A percentile compares a stretch with the other conserved stretches of the same genome.
Conservation (phyloP, 2,888 invertebrate genomes). For the Rhingia campestris region DNA sequence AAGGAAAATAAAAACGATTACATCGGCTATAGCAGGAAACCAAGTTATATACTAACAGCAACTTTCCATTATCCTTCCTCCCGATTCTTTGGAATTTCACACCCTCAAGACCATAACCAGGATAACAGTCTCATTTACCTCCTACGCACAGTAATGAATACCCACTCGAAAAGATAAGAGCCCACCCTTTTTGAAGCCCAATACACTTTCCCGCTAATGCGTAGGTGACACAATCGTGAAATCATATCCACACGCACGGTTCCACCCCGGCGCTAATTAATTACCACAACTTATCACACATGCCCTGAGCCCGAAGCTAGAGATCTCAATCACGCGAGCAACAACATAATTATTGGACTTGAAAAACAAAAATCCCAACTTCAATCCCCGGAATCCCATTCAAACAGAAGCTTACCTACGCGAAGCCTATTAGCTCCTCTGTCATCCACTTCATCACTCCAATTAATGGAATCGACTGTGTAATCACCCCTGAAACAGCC, state of each 20-base stretch:
- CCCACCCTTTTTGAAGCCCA: too few species aligned
- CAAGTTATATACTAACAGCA: too few species aligned
- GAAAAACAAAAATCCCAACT: constrained; percentile 17
- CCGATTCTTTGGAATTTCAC: too few species aligned
- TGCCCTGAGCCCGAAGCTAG: constrained; percentile 15
- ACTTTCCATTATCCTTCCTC: too few species aligned
- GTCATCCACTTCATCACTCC: constrained; percentile 63
- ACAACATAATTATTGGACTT: constrained; percentile 61
- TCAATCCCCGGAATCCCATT: constrained; percentile 8
- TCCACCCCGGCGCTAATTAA: constrained; percentile 34
- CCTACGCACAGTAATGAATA: too few species aligned
- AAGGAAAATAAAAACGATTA: too few species aligned
- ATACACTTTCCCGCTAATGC: constrained; percentile 7
- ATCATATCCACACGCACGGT: constrained; percentile 21
- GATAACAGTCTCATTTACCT: too few species aligned
- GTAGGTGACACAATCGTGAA: constrained; percentile 48
- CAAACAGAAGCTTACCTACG: constrained; percentile 34
- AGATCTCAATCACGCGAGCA: constrained; percentile 48
- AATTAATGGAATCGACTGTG: constrained; percentile 62
- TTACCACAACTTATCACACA: constrained; percentile 52
- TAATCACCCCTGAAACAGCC: constrained; percentile 49
- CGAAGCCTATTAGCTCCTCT: constrained; percentile 48
- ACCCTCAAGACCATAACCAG: too few species aligned
- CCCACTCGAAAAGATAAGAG: too few species aligned
- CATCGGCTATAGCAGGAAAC: too few species aligned